Base-by-base conservation (phyloP, 1,140 invertebrate species). In the Cyclargus thomasi region DNA sequence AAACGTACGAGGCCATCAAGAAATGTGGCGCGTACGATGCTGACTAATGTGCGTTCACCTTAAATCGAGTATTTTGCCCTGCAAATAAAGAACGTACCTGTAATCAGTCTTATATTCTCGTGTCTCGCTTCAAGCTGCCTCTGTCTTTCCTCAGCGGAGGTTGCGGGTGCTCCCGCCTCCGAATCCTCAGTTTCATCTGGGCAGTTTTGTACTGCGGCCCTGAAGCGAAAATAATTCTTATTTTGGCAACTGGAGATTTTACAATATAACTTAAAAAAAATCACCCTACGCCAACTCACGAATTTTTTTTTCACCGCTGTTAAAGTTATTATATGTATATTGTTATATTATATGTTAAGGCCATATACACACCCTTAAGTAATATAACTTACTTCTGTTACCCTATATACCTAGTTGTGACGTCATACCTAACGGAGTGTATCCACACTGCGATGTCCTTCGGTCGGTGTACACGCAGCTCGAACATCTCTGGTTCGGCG, bases 401-500 rank as follows among this genome's bases (percentile, higher is more conserved):
- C n/a, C n/a, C n/a, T n/a, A n/a, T n/a, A n/a, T n/a, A n/a, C n/a
- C n/a, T n/a, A n/a, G n/a, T n/a, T n/a, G n/a, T n/a, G n/a, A n/a
- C 1, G 29, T 18, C 18, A 14, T 92, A 94, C 90, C 95, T 92
- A 69, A 99, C 95, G 8, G 95, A 93, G 75, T 95, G 93, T 73
- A 98, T 97, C 97, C 97, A 99, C 0, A 94, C 86, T 74, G 95
- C 94, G 78, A 97, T 96, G 70, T 98, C 96, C 80, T 96, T 96
- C 14, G 96, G 96, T 57, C 96, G 95, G 72, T 95, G 94, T 69
- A 98, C 96, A 79, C 98, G 95, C 16, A 99, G 90, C 85, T 99
- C 97, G 83, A 98, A 98, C 97, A 99, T 98, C 90, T 98, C 98
- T 0, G 97, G 97, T 75, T 96, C 95, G 1, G 93, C 92, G 0